Evolutionary conservation across 2,113 vertebrate genomes (phyloP).

Genomic region (Rhinoptilus africanus): DNA sequence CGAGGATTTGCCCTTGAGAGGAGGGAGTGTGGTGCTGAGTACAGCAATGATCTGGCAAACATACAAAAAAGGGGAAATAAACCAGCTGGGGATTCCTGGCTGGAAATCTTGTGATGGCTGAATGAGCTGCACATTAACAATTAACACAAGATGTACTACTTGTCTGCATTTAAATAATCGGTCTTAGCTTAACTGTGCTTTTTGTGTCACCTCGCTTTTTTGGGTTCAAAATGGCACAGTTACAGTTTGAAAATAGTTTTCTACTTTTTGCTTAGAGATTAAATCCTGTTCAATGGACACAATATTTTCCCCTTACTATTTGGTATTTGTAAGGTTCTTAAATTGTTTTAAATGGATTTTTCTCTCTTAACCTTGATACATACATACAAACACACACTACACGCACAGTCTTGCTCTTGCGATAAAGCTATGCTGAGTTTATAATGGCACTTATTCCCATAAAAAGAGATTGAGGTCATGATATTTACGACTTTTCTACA

Average conservation of each 20-base stretch:
- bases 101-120: conserved; percentile 1
- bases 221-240: neutral
- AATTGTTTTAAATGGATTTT: neutral
- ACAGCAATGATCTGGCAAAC: neutral
- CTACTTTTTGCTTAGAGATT: neutral
- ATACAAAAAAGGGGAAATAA: conserved; percentile 16
- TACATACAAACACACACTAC: neutral
- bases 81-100: conserved; percentile 28
- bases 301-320: neutral
- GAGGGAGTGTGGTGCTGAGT: neutral
- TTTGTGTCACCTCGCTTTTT: neutral
- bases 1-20: neutral
- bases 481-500: neutral
- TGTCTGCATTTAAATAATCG: neutral
- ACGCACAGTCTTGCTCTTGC: fast-evolving
- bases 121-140: neutral
- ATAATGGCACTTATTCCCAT: neutral
- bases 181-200: neutral
- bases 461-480: neutral
- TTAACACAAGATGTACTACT: neutral
- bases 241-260: neutral
- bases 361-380: neutral
- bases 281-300: neutral
- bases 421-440: neutral
- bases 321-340: neutral